phyloP scores from a whole-genome alignment of 2,797 vertebrate species.

The Brotula barbata region DNA sequence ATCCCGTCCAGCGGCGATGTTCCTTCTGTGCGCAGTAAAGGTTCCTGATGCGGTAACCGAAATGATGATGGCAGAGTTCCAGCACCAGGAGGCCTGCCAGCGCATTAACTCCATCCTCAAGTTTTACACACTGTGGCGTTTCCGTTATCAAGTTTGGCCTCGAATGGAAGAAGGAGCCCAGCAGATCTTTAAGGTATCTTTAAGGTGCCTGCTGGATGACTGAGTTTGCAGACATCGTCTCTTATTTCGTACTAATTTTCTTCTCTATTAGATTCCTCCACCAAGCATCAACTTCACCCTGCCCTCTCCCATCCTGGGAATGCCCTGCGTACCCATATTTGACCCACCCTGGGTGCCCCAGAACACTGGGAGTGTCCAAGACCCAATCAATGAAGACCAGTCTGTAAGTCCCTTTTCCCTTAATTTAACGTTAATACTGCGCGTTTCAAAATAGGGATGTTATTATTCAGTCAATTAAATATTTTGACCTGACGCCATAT shows the following conservation, averaged over 20 bases:
- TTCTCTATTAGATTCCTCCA: conserved; percentile 88
- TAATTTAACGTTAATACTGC: no score
- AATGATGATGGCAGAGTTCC: conserved; percentile 98
- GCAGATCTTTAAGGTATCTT: conserved; percentile 95
- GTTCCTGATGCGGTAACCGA: conserved; percentile 95
- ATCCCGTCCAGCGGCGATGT: conserved; percentile 89
- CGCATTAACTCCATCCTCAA: conserved; percentile 95
- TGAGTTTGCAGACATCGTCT: no score
- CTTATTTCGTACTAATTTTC: not conserved
- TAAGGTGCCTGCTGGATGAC: no score
- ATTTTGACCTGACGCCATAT: conserved; percentile 65
- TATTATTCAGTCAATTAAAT: conserved; percentile 15
- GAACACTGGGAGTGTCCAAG: conserved; percentile 94
- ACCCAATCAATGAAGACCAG: conserved; percentile 98
- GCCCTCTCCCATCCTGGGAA: conserved; percentile 96
- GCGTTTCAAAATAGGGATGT: not conserved
- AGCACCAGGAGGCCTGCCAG: conserved; percentile 96
- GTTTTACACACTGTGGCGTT: conserved; percentile 97
- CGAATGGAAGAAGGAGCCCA: conserved; percentile 99
- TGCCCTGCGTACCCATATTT: conserved; percentile 99
- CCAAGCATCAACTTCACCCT: conserved; percentile 99
- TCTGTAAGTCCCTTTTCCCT: conserved; percentile 84
- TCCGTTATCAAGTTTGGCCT: conserved; percentile 99
- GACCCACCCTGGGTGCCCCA: conserved; percentile 98
- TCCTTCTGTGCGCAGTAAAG: conserved; percentile 97